Conservation (phyloP, 2,113 vertebrate species). For the Ascaphus truei region DNA sequence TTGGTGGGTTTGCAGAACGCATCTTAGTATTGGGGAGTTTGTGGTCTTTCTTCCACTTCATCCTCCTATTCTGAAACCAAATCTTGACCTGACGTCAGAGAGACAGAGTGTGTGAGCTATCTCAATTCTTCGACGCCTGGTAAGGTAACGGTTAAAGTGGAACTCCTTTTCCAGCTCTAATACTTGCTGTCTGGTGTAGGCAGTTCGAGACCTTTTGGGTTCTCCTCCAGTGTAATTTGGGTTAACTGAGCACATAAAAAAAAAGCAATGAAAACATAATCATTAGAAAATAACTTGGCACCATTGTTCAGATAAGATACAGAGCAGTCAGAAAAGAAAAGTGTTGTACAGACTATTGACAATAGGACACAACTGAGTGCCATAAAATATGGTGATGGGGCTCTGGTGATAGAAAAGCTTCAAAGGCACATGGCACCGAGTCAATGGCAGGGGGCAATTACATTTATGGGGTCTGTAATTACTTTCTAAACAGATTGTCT, state of each 20-base stretch:
- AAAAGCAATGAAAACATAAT: constrained; percentile 78
- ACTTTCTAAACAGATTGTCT: constrained; percentile 90
- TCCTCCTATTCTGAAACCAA: constrained; percentile 97
- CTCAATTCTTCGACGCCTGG: constrained; percentile 93
- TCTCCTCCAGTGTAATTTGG: constrained; percentile 92
- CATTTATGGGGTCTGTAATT: constrained; percentile 98
- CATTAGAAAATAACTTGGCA: constrained; percentile 76
- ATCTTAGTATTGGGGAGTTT: constrained; percentile 98
- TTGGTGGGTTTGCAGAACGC: constrained; percentile 82
- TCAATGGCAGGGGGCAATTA: constrained; percentile 87
- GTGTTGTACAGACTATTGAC: constrained; percentile 67
- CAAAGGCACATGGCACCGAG: constrained; percentile 86
- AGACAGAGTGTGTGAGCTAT: constrained; percentile 96
- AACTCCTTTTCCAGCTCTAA: constrained; percentile 98
- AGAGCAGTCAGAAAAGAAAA: constrained; percentile 70
- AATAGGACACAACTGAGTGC: constrained; percentile 69
- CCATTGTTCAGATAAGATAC: constrained; percentile 73
- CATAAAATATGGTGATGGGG: constrained; percentile 81
- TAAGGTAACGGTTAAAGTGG: constrained; percentile 98
- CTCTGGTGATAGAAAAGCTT: constrained; percentile 84
- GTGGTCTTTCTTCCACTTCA: constrained; percentile 99
- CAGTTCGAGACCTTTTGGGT: constrained; percentile 96
- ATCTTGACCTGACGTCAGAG: constrained; percentile 97
- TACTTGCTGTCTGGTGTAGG: constrained; percentile 97
- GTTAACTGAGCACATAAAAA: constrained; percentile 76